Conservation (phyloP, 2,797 vertebrate genomes). For the Lates japonicus region DNA sequence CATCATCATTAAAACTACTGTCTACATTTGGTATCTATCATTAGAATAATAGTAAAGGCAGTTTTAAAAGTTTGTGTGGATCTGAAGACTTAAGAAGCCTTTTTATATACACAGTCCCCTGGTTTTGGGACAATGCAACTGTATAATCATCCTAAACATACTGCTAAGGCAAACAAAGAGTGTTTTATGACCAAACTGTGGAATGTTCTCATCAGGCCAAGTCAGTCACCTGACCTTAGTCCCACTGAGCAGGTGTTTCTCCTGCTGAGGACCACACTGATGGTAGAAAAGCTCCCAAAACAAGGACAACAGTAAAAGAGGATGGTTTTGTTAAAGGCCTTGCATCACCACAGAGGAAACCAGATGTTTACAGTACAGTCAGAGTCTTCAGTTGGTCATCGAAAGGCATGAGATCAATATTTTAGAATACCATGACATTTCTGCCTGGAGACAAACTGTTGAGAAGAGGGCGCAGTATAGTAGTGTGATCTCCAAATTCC, state of each 20-base stretch:
- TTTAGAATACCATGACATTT: slow-evolving; percentile 3
- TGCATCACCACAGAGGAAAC: background rate
- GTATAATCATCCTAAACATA: background rate
- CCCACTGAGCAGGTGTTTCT: slow-evolving; percentile 7
- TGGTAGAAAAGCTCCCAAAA: background rate
- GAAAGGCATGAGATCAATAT: background rate
- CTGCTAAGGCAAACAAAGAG: slow-evolving; percentile 7
- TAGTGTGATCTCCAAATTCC: slow-evolving; percentile 5
- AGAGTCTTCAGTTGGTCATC: background rate
- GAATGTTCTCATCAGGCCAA: background rate
- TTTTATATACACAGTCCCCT: background rate
- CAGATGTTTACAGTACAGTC: background rate
- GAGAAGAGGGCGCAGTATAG: background rate
- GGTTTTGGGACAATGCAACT: background rate
- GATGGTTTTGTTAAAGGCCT: background rate
- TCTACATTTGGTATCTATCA: slow-evolving; percentile 9
- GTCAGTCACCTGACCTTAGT: slow-evolving; percentile 16
- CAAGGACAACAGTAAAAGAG: background rate
- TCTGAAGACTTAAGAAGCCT: too few species aligned
- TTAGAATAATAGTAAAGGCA: background rate
- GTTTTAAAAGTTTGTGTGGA: background rate
- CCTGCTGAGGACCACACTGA: background rate
- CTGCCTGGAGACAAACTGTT: slow-evolving; percentile 25
- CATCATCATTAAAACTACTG: slow-evolving; percentile 16
- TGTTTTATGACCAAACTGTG: slow-evolving; percentile 9